A percentile compares a stretch with the other conserved stretches of the same genome.
phyloP scores from a whole-genome alignment of 2,888 invertebrate species.

The Argyresthia goedartella region DNA sequence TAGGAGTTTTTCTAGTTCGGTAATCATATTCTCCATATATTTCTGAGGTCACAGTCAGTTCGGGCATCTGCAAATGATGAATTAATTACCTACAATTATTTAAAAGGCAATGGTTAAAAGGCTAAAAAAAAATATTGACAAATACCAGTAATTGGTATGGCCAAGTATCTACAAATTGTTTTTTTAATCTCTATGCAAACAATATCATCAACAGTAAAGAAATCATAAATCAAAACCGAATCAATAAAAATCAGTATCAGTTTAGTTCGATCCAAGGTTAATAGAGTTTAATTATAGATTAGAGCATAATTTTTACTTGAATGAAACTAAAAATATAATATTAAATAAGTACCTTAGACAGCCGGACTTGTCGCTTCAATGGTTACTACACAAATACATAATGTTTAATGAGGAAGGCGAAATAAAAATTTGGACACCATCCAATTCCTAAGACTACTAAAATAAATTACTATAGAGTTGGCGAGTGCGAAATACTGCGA shows the following conservation, averaged over 20 bases:
- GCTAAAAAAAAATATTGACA: background rate
- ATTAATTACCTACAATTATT: background rate
- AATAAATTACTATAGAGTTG: conserved; percentile 46
- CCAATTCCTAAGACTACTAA: conserved; percentile 59
- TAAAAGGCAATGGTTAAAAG: background rate
- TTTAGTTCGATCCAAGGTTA: no score
- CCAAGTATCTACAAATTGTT: no score
- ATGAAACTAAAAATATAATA: no score
- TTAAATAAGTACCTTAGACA: no score
- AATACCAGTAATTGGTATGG: no score
- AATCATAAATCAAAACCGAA: no score
- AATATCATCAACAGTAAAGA: no score
- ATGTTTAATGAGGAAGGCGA: conserved; percentile 33
- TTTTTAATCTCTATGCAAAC: no score
- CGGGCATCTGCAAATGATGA: conserved; percentile 51
- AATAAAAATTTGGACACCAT: conserved; percentile 52
- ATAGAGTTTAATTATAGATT: no score
- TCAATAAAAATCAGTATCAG: no score
- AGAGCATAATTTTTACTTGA: no score
- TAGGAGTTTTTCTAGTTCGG: conserved; percentile 54
- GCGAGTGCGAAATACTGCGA: background rate
- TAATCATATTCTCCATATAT: conserved; percentile 79
- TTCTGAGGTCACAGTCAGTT: conserved; percentile 78
- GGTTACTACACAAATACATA: conserved; percentile 6
- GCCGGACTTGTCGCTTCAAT: background rate